phyloP scores from a whole-genome alignment of 2,113 vertebrate genomes.

The Chionomys nivalis region DNA sequence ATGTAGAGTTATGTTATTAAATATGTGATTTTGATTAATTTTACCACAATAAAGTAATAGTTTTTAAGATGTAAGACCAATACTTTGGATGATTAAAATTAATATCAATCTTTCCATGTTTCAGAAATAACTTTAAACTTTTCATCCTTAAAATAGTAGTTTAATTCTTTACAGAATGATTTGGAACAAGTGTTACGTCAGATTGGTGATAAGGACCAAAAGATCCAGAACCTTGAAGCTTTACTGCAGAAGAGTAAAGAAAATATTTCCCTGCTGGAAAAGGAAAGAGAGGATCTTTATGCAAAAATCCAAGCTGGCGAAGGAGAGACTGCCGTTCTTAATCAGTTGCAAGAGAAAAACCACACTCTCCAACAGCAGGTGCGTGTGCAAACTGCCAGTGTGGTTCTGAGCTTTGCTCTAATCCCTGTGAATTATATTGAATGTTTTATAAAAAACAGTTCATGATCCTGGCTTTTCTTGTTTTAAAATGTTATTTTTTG shows the following conservation, averaged over 20 bases:
- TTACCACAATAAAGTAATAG: conserved; percentile 43
- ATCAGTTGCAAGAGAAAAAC: conserved; percentile 98
- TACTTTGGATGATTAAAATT: conserved; percentile 26
- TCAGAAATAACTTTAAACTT: conserved; percentile 64
- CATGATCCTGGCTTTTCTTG: not conserved
- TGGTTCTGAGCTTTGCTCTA: conserved; percentile 19
- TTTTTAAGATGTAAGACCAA: conserved; percentile 37
- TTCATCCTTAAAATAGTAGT: conserved; percentile 74
- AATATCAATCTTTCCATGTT: conserved; percentile 62
- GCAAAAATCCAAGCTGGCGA: conserved; percentile 99
- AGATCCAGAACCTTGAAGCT: conserved; percentile 99
- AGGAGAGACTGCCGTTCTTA: conserved; percentile 96
- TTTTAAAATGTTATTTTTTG: conserved; percentile 55
- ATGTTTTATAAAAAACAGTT: conserved; percentile 1
- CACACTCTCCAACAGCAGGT: conserved; percentile 96
- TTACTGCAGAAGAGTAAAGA: conserved; percentile 98
- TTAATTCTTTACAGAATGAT: conserved; percentile 91
- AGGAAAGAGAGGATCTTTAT: conserved; percentile 96
- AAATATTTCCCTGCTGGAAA: conserved; percentile 93
- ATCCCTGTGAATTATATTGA: not conserved
- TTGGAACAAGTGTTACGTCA: conserved; percentile 98
- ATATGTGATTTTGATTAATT: conserved; percentile 5
- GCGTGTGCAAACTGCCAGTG: conserved; percentile 33
- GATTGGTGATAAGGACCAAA: conserved; percentile 99
- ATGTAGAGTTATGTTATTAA: conserved; percentile 49